Evolutionary conservation across 2,888 invertebrate species (phyloP), one percentile per base, ranked within the genome.

Genomic region (Dermolepida albohirtum): DNA sequence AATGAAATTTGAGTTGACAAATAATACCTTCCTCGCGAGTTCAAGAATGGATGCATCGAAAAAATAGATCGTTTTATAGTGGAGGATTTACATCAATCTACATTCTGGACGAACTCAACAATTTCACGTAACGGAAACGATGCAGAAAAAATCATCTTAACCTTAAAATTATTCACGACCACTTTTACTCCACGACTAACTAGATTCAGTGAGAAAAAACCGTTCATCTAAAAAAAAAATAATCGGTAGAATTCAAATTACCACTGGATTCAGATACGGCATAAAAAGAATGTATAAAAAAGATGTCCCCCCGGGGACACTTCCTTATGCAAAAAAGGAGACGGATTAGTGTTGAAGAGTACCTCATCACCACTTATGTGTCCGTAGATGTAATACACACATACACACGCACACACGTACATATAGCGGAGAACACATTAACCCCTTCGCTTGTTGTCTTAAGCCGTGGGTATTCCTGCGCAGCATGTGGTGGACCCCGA

Each of bases 401-500:
- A 17, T 5, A 17, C 27, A 27, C 11, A 50, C 17, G 22, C 22
- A 17, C 14, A 49, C 16, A 2, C 14, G 43, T 14, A 8, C 12
- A 14, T 14, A 47, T 16, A 8, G 14, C 8, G 47, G 5, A 47
- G 17, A 14, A 14, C 54, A 40, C 40, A 54, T 54, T 54, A 54
- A 54, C 54, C 54, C 54, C 39, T 54, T 39, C 39, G 50, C 50
- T 27, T n/a, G 34, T 54, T 54, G 54, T 54, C 40, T 54, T 54
- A 54, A 54, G 54, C 54, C 27, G 39, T 14, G 40, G 54, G 54
- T 54, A 39, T 54, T n/a, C 54, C 39, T 39, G 54, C 54, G 7
- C 54, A 54, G 54, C 54, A 54, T 54, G 54, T 39, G 54, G 54
- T 39, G 39, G 54, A 54, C 40, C 12, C 12, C 54, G 54, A 34